Base-by-base conservation (phyloP, 2,797 vertebrate species). In the Cheirogaleus major region DNA sequence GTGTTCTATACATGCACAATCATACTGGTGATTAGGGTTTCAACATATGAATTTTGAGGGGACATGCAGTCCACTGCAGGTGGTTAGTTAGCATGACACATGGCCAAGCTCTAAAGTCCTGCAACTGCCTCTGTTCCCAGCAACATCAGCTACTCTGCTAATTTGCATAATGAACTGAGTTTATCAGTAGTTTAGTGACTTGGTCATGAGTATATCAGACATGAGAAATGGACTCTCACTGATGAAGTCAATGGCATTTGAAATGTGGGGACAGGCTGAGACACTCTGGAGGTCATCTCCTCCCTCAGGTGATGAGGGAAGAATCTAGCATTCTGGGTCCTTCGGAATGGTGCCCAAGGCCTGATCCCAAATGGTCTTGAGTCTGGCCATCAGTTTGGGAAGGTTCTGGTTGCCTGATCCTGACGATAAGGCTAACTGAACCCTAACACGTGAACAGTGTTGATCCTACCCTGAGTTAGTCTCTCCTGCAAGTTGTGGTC, bases 1-100 rank as follows among this genome's bases (percentile, higher is more conserved):
- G 3, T 0, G 11, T 3, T 15, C 41, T n/a, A 13, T 6, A n/a
- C 13, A 5, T 0, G 22, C 10, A 45, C 27, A 57, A 32, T 23
- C 73, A 23, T n/a, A n/a, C 2, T 11, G 67, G 52, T 69, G n/a
- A 23, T 27, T 3, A 13, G 32, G 48, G 6, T 17, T 79, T 52
- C n/a, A 25, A 52, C 14, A 15, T 1, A 41, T 17, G 59, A 52
- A 22, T 67, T 10, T 12, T 48, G 27, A 30, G 72, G 73, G 8
- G 25, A 48, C 75, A 65, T 15, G 10, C 22, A 22, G 38, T 65
- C 55, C 69, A 69, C 4, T 48, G n/a, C 38, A 38, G 41, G 52
- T 12, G 32, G 9, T 20, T 38, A 81, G 30, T 35, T 14, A 63
- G 38, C 32, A 32, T 2, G 15, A 72, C 2, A 1, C 30, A 0